phyloP scores from a whole-genome alignment of 2,797 vertebrate genomes.

The Hybognathus amarus region DNA sequence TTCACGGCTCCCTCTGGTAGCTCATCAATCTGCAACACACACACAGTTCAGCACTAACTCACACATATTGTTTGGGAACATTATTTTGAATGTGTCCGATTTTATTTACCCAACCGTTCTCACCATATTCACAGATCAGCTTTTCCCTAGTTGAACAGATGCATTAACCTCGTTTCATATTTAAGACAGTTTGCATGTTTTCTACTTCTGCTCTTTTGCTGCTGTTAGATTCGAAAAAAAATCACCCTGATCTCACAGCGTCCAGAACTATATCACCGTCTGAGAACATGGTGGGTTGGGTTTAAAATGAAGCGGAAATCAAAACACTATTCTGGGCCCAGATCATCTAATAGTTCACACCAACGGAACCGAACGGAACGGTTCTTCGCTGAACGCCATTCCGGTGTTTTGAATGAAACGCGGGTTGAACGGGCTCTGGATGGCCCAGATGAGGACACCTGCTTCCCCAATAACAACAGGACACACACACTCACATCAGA shows the following conservation, averaged over 20 bases:
- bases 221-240: neutral
- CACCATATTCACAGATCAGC: neutral
- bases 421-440: neutral
- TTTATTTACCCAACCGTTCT: neutral
- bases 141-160: neutral
- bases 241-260: neutral
- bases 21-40: conserved; percentile 88
- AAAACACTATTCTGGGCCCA: neutral
- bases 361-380: neutral
- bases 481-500: neutral
- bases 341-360: neutral
- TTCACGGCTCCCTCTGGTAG: conserved; percentile 98
- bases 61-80: neutral
- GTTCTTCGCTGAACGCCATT: neutral
- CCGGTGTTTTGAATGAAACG: neutral
- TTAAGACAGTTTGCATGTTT: too few relatives aligned
- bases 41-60: neutral
- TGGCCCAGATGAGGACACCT: conserved; percentile 10
- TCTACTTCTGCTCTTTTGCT: neutral
- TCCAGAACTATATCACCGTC: neutral
- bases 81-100: neutral
- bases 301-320: neutral
- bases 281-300: neutral
- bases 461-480: neutral
- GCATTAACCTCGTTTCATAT: neutral